phyloP scores from a whole-genome alignment of 2,797 vertebrate genomes.

The Chloroceryle inda region DNA sequence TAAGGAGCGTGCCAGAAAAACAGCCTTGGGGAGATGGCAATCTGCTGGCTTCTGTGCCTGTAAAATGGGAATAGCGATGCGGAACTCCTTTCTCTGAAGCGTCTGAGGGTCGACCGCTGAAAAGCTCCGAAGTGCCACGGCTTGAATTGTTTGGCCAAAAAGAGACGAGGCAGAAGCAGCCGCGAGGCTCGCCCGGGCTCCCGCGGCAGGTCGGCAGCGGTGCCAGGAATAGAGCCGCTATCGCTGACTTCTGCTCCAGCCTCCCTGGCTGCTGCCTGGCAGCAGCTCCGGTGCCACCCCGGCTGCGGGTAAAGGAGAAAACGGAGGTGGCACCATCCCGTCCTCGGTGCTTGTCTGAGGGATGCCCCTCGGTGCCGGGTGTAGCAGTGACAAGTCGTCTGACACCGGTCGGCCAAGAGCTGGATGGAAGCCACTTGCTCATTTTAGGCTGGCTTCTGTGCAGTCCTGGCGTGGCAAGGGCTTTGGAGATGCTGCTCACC shows the following conservation, averaged over 20 bases:
- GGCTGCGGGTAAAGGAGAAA: background rate
- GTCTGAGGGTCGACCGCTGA: background rate
- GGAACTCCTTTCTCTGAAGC: background rate
- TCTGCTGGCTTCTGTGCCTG: constrained; percentile 28
- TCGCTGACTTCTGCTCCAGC: background rate
- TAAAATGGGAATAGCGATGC: background rate
- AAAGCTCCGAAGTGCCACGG: background rate
- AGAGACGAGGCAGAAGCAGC: background rate
- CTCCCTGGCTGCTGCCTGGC: background rate
- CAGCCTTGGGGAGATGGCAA: constrained; percentile 56
- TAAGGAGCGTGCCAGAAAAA: constrained; percentile 68
- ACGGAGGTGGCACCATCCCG: fast-evolving
- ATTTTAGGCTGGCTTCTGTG: background rate
- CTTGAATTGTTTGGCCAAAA: background rate
- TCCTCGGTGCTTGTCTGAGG: background rate
- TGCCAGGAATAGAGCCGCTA: background rate
- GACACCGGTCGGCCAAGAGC: background rate
- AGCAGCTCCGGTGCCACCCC: background rate
- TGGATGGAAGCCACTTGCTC: background rate
- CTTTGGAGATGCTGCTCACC: constrained; percentile 3
- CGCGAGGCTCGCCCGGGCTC: background rate
- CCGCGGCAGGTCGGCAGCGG: background rate
- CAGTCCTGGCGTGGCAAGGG: background rate
- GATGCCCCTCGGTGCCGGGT: background rate
- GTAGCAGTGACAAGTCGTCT: background rate